Conservation (phyloP, 2,888 invertebrate genomes). For the Oligia fasciuncula region DNA sequence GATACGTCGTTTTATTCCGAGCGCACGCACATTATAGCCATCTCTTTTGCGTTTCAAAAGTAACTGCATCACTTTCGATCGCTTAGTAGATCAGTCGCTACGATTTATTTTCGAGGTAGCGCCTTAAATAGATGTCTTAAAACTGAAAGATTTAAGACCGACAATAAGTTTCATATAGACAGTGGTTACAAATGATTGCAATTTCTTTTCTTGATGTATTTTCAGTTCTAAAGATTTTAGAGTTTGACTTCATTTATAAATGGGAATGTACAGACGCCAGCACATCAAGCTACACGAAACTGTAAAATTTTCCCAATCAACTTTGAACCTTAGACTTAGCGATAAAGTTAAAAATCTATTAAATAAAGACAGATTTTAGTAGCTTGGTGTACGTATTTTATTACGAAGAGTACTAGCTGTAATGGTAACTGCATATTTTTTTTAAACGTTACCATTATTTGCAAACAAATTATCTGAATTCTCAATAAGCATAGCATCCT, state of each 20-base stretch:
- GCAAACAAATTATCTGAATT: background rate
- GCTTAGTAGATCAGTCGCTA: too few species aligned
- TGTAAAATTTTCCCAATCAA: too few species aligned
- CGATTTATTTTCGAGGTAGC: too few species aligned
- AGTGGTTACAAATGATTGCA: constrained; percentile 29
- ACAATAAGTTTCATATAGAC: constrained; percentile 33
- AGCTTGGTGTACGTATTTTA: background rate
- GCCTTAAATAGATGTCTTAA: constrained; percentile 19
- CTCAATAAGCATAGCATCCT: background rate
- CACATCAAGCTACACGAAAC: too few species aligned
- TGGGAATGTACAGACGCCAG: background rate
- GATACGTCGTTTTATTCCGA: too few species aligned
- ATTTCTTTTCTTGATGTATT: constrained; percentile 32
- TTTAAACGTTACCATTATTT: background rate
- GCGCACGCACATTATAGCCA: too few species aligned
- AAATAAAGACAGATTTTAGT: too few species aligned
- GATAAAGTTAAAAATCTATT: too few species aligned
- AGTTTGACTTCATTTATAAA: background rate
- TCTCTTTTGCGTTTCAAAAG: too few species aligned
- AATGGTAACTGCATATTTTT: too few species aligned
- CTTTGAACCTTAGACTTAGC: too few species aligned
- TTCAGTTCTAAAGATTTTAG: constrained; percentile 17
- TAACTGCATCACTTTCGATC: too few species aligned
- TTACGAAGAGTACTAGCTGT: background rate
- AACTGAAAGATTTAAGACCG: constrained; percentile 39